Conservation (phyloP, 2,797 vertebrate genomes). For the Tolypeutes matacus region DNA sequence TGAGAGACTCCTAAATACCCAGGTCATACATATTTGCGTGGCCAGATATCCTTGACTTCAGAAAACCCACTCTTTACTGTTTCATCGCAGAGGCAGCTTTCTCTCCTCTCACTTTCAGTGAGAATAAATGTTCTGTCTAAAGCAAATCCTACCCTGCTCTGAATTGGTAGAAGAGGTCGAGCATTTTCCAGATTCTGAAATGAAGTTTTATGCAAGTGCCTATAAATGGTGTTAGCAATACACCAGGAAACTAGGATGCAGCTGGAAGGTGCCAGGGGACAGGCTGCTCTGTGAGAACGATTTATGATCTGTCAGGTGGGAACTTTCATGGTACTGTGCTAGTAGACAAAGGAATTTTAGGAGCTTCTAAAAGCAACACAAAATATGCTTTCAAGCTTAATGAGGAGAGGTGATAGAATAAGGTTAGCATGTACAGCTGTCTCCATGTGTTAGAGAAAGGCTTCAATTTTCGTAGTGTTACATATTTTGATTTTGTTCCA, state of each 20-base stretch:
- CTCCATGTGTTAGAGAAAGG: slow-evolving; percentile 75
- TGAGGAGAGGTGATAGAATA: slow-evolving; percentile 76
- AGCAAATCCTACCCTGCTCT: slow-evolving; percentile 51
- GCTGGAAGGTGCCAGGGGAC: slow-evolving; percentile 55
- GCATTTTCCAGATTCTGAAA: slow-evolving; percentile 69
- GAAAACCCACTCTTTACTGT: slow-evolving; percentile 12
- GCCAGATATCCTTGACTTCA: slow-evolving; percentile 28
- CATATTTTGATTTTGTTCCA: slow-evolving; percentile 78
- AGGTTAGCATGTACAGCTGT: slow-evolving; percentile 62
- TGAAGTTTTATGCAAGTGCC: slow-evolving; percentile 64
- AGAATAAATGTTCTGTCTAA: slow-evolving; percentile 65
- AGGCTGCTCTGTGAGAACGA: slow-evolving; percentile 62
- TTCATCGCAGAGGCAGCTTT: slow-evolving; percentile 46
- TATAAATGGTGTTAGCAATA: slow-evolving; percentile 66
- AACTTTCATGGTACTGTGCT: slow-evolving; percentile 72
- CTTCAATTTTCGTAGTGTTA: slow-evolving; percentile 75
- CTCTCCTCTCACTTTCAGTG: slow-evolving; percentile 32
- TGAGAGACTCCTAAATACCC: not conserved
- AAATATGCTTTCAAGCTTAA: slow-evolving; percentile 83
- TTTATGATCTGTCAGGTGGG: slow-evolving; percentile 81
- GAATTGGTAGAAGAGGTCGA: slow-evolving; percentile 67
- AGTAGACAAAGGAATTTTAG: slow-evolving; percentile 81
- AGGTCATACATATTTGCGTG: not conserved
- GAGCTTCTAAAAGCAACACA: slow-evolving; percentile 80
- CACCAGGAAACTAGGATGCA: slow-evolving; percentile 70